Base-by-base conservation (phyloP, 2,888 invertebrate genomes). In the Tortricodes alternella region DNA sequence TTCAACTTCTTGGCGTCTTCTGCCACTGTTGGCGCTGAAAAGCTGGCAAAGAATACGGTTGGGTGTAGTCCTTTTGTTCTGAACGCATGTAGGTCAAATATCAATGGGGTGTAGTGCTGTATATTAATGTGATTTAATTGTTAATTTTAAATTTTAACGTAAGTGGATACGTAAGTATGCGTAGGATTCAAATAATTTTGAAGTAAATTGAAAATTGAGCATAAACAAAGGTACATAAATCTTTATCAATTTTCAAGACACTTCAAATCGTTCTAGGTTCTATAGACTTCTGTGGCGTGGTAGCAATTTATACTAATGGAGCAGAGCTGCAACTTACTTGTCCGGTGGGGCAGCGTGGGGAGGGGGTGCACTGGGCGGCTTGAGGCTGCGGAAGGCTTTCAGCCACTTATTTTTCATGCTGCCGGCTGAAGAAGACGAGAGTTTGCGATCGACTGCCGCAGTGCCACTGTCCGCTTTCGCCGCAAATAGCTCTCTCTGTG, bases 351-450 rank as follows among this genome's bases (percentile, higher is more conserved):
- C 91, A 60, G 82, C 87, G 66, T 87, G 88, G 55, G 82, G 91
- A 59, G 83, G 88, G 46, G 92, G 92, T 59, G 91, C 92, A 66
- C 92, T 92, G 68, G 95, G 95, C 35, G 96, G 96, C 89, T 97
- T 97, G 67, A 98, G 92, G 86, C 97, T 97, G 83, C 97, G 96
- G 92, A 98, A 97, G 65, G 98, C 98, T 89, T 98, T 98, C 75
- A 98, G 92, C 98, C 98, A 98, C 92, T 98, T 98, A 82, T 96
- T 97, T 92, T 98, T 98, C 94, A 98, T 98, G 85, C 96, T 95
- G 75, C 95, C 95, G 65, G 95, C 95, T 66, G 96, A 96, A 57
- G 96, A 94, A 49, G 95, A 94, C 37, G 97, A 96, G 91, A 96
- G 93, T 91, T 97, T 97, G 63, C 97, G 93, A 85, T 96, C 96